Evolutionary conservation across 2,888 invertebrate genomes (phyloP).

Genomic region (Pyrrhia umbra): DNA sequence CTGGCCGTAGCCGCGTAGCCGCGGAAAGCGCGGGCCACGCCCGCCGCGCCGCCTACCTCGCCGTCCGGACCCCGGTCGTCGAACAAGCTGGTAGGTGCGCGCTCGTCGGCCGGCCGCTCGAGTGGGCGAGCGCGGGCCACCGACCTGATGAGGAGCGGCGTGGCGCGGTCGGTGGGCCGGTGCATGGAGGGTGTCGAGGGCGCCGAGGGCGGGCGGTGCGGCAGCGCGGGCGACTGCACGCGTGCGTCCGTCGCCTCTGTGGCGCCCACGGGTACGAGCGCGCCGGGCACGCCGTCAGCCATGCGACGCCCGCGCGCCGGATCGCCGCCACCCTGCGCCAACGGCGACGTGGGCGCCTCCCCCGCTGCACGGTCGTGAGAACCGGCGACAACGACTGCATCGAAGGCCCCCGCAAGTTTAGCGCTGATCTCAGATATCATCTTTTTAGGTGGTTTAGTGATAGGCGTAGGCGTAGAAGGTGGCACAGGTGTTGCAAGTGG

Average conservation of each 20-base stretch:
- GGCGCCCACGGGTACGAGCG: constrained; percentile 81
- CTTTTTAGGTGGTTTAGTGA: constrained; percentile 84
- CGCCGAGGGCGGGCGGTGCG: constrained; percentile 81
- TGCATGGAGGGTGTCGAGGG: constrained; percentile 72
- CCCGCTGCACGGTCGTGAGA: constrained; percentile 46
- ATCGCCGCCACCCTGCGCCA: constrained; percentile 62
- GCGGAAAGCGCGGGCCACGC: constrained; percentile 60
- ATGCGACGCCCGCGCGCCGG: constrained; percentile 52
- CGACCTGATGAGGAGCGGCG: constrained; percentile 82
- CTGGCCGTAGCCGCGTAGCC: constrained; percentile 77
- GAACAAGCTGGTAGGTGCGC: constrained; percentile 60
- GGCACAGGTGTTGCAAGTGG: constrained; percentile 44
- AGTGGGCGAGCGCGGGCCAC: constrained; percentile 60
- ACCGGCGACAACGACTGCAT: constrained; percentile 71
- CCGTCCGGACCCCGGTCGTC: constrained; percentile 67
- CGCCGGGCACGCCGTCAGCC: constrained; percentile 69
- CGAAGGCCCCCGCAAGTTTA: constrained; percentile 80
- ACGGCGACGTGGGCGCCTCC: constrained; percentile 63
- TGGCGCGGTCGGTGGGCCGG: constrained; percentile 78
- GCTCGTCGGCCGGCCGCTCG: constrained; percentile 59
- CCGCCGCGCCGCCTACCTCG: constrained; percentile 51
- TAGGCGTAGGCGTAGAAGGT: constrained; percentile 70
- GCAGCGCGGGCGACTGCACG: constrained; percentile 85
- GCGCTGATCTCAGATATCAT: constrained; percentile 86
- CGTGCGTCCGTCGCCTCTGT: constrained; percentile 84